phyloP scores from a whole-genome alignment of 2,888 invertebrate species.

The Timema cristinae region DNA sequence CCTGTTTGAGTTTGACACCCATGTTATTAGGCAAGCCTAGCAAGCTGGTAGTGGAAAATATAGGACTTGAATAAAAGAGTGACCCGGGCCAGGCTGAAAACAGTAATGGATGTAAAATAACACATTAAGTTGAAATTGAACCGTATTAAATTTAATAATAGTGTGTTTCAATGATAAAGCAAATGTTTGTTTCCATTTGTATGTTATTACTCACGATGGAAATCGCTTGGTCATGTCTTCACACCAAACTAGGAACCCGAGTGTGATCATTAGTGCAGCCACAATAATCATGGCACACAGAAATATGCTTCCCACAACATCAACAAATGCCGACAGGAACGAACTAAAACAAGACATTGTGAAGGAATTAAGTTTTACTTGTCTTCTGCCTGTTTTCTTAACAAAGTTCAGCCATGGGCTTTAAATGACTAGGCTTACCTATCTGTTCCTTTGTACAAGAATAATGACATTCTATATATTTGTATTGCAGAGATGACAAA shows the following conservation, averaged over 20 bases:
- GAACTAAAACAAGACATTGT: slow-evolving; percentile 54
- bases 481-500: slow-evolving; percentile 72
- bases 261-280: slow-evolving; percentile 78
- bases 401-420: neutral
- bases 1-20: too few relatives aligned
- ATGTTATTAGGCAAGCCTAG: too few relatives aligned
- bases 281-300: slow-evolving; percentile 71
- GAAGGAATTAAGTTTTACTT: slow-evolving; percentile 1
- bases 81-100: too few relatives aligned
- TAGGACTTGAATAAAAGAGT: too few relatives aligned
- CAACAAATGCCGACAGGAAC: slow-evolving; percentile 83
- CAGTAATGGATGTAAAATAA: too few relatives aligned
- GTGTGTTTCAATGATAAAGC: too few relatives aligned
- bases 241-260: slow-evolving; percentile 93
- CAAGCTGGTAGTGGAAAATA: too few relatives aligned
- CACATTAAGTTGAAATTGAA: too few relatives aligned
- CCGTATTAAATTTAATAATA: too few relatives aligned
- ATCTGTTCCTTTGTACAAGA: slow-evolving; percentile 71
- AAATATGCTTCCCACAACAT: slow-evolving; percentile 71
- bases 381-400: neutral
- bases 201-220: slow-evolving; percentile 59
- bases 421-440: slow-evolving; percentile 37
- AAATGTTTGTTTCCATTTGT: too few relatives aligned
- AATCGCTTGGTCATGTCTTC: slow-evolving; percentile 80
- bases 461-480: slow-evolving; percentile 71